Base-by-base conservation (phyloP, 2,113 vertebrate genomes). In the Pomatostomus ruficeps region DNA sequence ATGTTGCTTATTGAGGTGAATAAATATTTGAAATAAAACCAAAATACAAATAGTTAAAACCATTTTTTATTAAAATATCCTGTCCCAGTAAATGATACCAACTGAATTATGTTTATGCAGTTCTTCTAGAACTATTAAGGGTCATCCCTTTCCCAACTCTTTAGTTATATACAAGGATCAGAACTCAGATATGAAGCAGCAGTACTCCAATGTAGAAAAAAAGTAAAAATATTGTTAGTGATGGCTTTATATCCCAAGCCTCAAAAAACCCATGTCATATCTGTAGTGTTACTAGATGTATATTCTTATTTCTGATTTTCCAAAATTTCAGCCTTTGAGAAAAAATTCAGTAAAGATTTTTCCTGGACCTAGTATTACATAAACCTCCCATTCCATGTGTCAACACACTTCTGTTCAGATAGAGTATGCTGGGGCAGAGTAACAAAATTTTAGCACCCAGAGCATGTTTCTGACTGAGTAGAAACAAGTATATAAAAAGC, bases 11-110 rank as follows among this genome's bases (percentile, higher is more conserved):
- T 71, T 75, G 28, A 89, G 18, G 45, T 81, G 48, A 94, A 92
- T 33, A 89, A 83, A 65, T 79, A 68, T 40, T 95, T 89, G 48
- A 91, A 85, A 94, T 91, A 87, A 89, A 85, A 82, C 8, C 74
- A 89, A 85, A 91, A 91, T 87, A 78, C 58, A 81, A 72, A 78
- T 31, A 91, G 55, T 74, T 73, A 4, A 55, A 88, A 80, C 54
- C 46, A 45, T 48, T 92, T 71, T 96, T 95, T 90, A 92, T 89
- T 95, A 46, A 91, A 76, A 81, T 82, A 66, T 57, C 20, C 43
- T 88, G 42, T n/a, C 67, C 46, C 23, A 58, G 29, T 59, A 45
- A 67, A 61, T 29, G 9, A 48, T 33, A 48, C 18, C 49, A 85
- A 18, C 14, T 40, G n/a, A 72, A 70, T 29, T 73, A 76, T 25